phyloP scores from a whole-genome alignment of 2,888 invertebrate species.

The Ceriagrion tenellum region DNA sequence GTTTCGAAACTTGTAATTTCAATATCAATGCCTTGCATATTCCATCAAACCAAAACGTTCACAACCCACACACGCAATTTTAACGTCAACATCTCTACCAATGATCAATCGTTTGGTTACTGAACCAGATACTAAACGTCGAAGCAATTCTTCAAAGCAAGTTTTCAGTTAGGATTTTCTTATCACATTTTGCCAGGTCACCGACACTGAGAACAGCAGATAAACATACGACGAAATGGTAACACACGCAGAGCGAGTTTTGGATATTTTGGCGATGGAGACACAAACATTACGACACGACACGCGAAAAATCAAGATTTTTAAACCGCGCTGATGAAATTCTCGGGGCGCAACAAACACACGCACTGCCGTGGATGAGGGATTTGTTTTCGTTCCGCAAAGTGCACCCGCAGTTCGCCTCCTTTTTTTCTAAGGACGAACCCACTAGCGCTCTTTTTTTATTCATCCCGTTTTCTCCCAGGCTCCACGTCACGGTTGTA shows the following conservation, averaged over 20 bases:
- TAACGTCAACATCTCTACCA: too few relatives aligned
- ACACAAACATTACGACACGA: neutral
- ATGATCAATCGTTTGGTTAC: too few relatives aligned
- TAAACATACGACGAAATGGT: neutral
- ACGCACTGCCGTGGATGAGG: neutral
- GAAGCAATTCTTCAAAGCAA: too few relatives aligned
- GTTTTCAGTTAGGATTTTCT: neutral
- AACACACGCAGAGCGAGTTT: neutral
- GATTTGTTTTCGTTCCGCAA: neutral
- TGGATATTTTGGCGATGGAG: neutral
- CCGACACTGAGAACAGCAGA: neutral
- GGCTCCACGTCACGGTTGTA: neutral
- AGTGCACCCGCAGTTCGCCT: neutral
- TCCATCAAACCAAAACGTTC: too few relatives aligned
- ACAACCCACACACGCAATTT: too few relatives aligned
- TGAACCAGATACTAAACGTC: too few relatives aligned
- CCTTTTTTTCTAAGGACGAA: neutral
- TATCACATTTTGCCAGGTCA: neutral
- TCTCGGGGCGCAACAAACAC: neutral
- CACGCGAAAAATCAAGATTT: neutral
- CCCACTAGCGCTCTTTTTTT: neutral
- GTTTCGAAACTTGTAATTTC: too few relatives aligned
- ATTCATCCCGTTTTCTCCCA: slow-evolving; percentile 5
- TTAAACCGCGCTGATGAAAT: neutral
- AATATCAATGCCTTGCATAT: too few relatives aligned